Evolutionary conservation across 2,888 invertebrate species (phyloP).

Genomic region (Cepaea hortensis): DNA sequence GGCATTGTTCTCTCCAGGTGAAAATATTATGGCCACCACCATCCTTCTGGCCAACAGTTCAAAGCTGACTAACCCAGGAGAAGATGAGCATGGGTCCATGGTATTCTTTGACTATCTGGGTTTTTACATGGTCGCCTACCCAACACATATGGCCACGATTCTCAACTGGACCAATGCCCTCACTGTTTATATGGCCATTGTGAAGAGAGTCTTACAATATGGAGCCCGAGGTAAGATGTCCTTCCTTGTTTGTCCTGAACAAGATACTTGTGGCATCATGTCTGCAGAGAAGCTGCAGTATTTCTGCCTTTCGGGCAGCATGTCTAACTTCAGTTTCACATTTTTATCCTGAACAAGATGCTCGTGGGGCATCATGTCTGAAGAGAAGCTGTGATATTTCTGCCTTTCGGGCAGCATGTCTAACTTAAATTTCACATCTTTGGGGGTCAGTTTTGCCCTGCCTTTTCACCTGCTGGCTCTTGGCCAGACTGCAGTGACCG

Average conservation of each 20-base stretch:
- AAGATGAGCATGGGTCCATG: constrained; percentile 79
- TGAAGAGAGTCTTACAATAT: constrained; percentile 44
- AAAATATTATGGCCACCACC: constrained; percentile 89
- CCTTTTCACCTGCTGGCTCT: too few relatives aligned
- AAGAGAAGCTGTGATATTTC: too few relatives aligned
- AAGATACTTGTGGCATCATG: too few relatives aligned
- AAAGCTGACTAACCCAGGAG: constrained; percentile 77
- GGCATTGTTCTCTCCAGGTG: constrained; percentile 77
- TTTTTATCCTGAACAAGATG: too few relatives aligned
- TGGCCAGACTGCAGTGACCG: too few relatives aligned
- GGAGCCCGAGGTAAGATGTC: constrained; percentile 32
- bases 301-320: too few relatives aligned
- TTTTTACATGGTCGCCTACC: constrained; percentile 83
- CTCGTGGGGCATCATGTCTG: too few relatives aligned
- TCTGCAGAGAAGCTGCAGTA: too few relatives aligned
- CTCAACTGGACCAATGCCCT: constrained; percentile 65
- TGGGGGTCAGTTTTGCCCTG: too few relatives aligned
- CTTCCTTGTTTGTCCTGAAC: neutral
- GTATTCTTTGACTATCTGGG: constrained; percentile 90
- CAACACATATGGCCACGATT: constrained; percentile 77
- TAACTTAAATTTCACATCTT: too few relatives aligned
- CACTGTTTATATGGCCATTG: constrained; percentile 51
- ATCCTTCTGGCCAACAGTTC: constrained; percentile 74
- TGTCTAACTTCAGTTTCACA: too few relatives aligned
- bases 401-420: too few relatives aligned